phyloP scores from a whole-genome alignment of 2,888 invertebrate genomes.

The Sminthurinus aureus region DNA sequence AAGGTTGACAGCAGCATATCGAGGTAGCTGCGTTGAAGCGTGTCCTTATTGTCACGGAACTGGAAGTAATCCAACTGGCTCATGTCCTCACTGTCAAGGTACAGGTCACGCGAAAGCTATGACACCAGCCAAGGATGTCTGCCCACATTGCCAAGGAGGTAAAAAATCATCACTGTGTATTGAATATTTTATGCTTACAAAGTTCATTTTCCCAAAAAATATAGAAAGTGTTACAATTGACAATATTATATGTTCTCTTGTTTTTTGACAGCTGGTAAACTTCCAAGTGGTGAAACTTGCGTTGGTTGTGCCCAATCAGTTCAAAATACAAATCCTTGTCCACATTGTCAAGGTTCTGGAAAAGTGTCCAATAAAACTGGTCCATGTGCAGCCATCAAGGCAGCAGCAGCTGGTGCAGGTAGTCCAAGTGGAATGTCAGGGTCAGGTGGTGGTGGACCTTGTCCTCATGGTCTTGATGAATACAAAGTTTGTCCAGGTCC shows the following conservation, averaged over 20 bases:
- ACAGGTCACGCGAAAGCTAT: constrained; percentile 9
- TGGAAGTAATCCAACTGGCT: constrained; percentile 28
- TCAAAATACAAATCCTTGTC: neutral
- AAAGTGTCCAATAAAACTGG: neutral
- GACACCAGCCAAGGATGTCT: neutral
- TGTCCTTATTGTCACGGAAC: constrained; percentile 39
- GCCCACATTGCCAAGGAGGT: constrained; percentile 11
- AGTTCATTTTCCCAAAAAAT: no score
- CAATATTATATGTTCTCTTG: constrained; percentile 10
- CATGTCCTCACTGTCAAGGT: constrained; percentile 24
- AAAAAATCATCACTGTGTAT: neutral
- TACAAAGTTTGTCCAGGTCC: constrained; percentile 47
- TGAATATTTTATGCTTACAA: no score
- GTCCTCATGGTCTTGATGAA: constrained; percentile 28
- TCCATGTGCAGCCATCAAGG: neutral
- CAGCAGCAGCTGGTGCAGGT: neutral
- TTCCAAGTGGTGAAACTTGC: neutral
- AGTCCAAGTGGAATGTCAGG: neutral
- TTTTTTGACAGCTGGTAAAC: neutral
- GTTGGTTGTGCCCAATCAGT: neutral
- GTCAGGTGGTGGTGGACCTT: constrained; percentile 15
- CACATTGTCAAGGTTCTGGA: constrained; percentile 3
- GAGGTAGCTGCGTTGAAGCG: neutral
- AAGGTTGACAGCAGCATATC: constrained; percentile 8
- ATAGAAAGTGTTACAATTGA: no score